Base-by-base conservation (phyloP, 2,888 invertebrate species). In the Arrhopalites spinosus region DNA sequence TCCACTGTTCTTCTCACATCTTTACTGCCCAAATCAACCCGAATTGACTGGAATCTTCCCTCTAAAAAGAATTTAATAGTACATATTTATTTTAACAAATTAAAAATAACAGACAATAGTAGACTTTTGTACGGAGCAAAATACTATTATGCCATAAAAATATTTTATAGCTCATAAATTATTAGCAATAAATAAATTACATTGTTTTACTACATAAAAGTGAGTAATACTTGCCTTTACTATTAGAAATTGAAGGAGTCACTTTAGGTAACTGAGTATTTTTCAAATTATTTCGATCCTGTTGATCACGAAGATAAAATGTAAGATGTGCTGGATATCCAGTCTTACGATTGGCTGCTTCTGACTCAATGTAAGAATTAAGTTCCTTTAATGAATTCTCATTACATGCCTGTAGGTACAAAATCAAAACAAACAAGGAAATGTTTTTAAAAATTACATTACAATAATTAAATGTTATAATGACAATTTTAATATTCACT, bases 381-480 rank as follows among this genome's bases (percentile, higher is more conserved):
- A 96, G 86, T 82, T 92, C 90, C 85, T 96, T 95, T 77, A 96
- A 85, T 0, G 96, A 96, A 84, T 93, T 91, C 86, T 97, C 96
- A 88, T 97, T 97, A 0, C 92, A 90, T 81, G 90, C 90, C 92
- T 96, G 86, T 64, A 67, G 74, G 75, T 75, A 66, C 17, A 50
- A 50, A 50, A 50, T 50, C 15, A 50, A 50, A 50, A 50, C 20
- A 15, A 5, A 50, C 20, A 50, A 50, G 15, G 3, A 50, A 50
- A 50, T 50, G 15, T 45, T 11, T 45, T 45, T 45, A n/a, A 20
- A 8, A 50, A 50, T 50, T 2, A 50, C 15, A 8, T 50, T 5
- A 50, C 2, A 50, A 11, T 50, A n/a, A 15, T 50, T 5, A 50
- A 36, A 36, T 36, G 36, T 7, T 36, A 7, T 7, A 36, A 36